Conservation (phyloP, 2,113 vertebrate species). For the Brachypteracias leptosomus region DNA sequence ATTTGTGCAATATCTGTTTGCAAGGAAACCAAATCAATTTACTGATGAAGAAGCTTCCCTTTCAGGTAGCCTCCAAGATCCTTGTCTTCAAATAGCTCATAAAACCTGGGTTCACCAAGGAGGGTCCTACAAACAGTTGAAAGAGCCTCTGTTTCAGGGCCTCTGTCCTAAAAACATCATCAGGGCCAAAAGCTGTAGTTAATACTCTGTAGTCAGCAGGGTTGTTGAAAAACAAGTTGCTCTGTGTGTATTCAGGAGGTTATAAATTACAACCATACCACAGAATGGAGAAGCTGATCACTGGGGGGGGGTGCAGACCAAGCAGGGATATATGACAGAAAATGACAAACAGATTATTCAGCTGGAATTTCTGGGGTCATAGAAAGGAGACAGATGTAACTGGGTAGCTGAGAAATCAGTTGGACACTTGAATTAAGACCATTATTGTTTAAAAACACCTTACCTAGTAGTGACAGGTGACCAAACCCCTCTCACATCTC, state of each 20-base stretch:
- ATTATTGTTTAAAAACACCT: not conserved
- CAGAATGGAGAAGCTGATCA: not conserved
- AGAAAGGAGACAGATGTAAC: not conserved
- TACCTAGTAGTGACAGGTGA: not conserved
- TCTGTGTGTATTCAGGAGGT: not conserved
- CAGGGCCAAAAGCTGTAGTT: not conserved
- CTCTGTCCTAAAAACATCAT: not conserved
- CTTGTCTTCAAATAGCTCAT: not conserved
- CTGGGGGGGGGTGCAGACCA: accelerated
- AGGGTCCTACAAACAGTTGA: not conserved
- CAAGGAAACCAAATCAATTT: not conserved
- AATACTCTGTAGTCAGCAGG: not conserved
- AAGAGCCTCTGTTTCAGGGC: not conserved
- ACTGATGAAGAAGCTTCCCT: not conserved
- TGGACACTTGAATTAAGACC: not conserved
- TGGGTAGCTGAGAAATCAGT: not conserved
- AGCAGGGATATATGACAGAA: not conserved
- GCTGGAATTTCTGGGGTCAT: not conserved
- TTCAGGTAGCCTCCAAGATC: not conserved
- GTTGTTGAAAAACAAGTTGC: not conserved
- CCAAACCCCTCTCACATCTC: not conserved
- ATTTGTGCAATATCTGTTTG: not conserved
- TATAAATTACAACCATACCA: not conserved
- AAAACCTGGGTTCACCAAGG: not conserved
- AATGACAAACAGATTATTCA: not conserved